Percentiles rank a stretch among this genome's conserved stretches.
Evolutionary conservation across 2,888 invertebrate species (phyloP).

Genomic region (Scaptomyza polygonia): DNA sequence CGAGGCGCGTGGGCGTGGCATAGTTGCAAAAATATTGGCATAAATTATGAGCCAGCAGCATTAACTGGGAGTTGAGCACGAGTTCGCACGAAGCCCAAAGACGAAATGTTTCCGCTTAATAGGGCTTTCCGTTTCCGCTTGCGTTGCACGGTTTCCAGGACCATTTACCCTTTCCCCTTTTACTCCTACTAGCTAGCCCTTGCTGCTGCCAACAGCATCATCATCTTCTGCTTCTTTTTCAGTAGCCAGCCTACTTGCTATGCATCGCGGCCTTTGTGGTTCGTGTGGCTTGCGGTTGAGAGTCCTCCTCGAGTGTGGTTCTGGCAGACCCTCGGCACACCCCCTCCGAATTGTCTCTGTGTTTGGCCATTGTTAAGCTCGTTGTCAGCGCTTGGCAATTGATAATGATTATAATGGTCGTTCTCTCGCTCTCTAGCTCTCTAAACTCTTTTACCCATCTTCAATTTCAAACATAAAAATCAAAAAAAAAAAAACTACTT

Average conservation of each 20-base stretch:
- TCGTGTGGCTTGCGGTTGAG: constrained; percentile 58
- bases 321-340: constrained; percentile 7
- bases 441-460: constrained; percentile 5
- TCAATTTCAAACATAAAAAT: constrained; percentile 1
- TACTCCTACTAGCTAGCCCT: constrained; percentile 37
- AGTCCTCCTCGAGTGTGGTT: constrained; percentile 23
- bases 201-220: constrained; percentile 45
- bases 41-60: constrained; percentile 72
- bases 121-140: constrained; percentile 80
- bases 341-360: constrained; percentile 40
- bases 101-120: constrained; percentile 82
- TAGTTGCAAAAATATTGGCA: constrained; percentile 81
- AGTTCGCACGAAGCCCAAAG: constrained; percentile 73
- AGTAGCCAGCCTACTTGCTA: constrained; percentile 71
- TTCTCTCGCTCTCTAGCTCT: constrained; percentile 13
- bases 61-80: constrained; percentile 3
- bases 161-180: neutral
- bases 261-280: constrained; percentile 75
- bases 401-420: constrained; percentile 81
- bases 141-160: constrained; percentile 58
- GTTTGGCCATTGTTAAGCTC: constrained; percentile 74
- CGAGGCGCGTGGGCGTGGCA: constrained; percentile 1
- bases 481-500: constrained; percentile 58
- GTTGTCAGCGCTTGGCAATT: constrained; percentile 80
- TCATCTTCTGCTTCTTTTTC: constrained; percentile 38